Percentiles rank a stretch among this genome's conserved stretches.
Evolutionary conservation across 1,140 invertebrate genomes (phyloP).

Genomic region (Aethina tumida): DNA sequence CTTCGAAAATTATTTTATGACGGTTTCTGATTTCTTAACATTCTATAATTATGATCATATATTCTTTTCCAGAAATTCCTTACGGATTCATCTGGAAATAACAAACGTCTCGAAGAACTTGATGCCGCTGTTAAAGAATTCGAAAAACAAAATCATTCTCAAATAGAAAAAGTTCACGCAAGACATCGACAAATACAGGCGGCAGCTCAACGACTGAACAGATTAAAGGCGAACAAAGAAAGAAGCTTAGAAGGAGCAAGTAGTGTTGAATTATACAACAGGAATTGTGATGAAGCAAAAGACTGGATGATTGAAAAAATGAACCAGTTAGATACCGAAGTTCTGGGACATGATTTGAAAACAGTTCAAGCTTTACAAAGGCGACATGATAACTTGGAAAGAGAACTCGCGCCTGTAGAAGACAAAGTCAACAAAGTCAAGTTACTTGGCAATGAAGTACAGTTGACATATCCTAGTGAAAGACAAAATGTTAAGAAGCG

Average conservation of each 20-base stretch:
- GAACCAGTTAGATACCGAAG: conserved; percentile 67
- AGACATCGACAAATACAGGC: conserved; percentile 77
- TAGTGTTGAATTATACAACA: conserved; percentile 88
- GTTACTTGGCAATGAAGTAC: conserved; percentile 74
- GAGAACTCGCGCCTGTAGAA: conserved; percentile 80
- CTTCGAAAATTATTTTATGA: conserved; percentile 1
- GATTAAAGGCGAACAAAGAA: conserved; percentile 82
- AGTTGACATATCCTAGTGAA: conserved; percentile 85
- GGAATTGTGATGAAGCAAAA: conserved; percentile 84
- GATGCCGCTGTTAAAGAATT: conserved; percentile 83
- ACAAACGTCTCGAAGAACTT: conserved; percentile 80
- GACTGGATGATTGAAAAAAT: conserved; percentile 95
- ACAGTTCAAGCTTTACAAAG: conserved; percentile 85
- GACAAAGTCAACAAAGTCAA: conserved; percentile 80
- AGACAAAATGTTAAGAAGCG: conserved; percentile 71
- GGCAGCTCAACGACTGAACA: conserved; percentile 81
- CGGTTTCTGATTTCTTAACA: conserved; percentile 2
- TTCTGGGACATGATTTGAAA: conserved; percentile 75
- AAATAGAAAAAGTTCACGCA: conserved; percentile 75
- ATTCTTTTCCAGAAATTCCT: conserved; percentile 68
- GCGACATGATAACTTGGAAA: conserved; percentile 79
- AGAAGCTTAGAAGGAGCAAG: conserved; percentile 72
- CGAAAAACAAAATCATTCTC: conserved; percentile 72
- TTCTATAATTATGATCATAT: not conserved
- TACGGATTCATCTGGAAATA: conserved; percentile 88